phyloP scores from a whole-genome alignment of 1,140 invertebrate genomes.

The Coelopa frigida region DNA sequence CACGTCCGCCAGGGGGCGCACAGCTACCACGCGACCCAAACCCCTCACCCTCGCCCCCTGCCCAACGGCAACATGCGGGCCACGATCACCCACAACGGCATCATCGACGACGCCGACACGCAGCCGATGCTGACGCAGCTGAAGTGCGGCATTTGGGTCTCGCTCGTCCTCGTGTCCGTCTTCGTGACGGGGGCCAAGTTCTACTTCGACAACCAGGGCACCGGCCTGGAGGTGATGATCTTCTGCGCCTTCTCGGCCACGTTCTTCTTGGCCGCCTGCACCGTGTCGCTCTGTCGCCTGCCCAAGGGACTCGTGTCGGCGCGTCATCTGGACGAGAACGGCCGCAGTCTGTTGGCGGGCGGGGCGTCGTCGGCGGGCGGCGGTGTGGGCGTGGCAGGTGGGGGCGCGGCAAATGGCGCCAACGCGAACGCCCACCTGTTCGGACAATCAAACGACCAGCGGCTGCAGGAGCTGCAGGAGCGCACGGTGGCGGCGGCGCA shows the following conservation, averaged over 20 bases:
- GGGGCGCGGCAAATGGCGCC: background rate
- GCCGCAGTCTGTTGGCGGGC: too few relatives aligned
- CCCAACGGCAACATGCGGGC: background rate
- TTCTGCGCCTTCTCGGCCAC: conserved; percentile 58
- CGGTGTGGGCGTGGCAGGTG: background rate
- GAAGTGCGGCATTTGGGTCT: conserved; percentile 60
- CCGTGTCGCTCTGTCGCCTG: conserved; percentile 49
- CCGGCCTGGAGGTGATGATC: conserved; percentile 55
- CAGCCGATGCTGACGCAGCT: conserved; percentile 49
- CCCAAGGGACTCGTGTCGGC: conserved; percentile 31
- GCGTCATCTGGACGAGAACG: conserved; percentile 5
- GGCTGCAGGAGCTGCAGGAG: conserved; percentile 2
- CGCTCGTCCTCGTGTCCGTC: conserved; percentile 55
- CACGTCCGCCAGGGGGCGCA: too few relatives aligned
- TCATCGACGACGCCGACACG: conserved; percentile 21
- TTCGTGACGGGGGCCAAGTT: conserved; percentile 60
- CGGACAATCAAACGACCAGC: conserved; percentile 9
- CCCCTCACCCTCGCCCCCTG: too few relatives aligned
- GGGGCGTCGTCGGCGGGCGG: background rate
- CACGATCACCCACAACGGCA: conserved; percentile 7
- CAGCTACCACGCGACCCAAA: too few relatives aligned
- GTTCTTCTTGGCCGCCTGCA: conserved; percentile 55
- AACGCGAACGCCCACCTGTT: background rate
- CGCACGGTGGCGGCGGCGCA: conserved; percentile 16
- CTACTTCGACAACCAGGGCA: conserved; percentile 59